Base-by-base conservation (phyloP, 2,888 invertebrate species). In the Diaphora mendica region DNA sequence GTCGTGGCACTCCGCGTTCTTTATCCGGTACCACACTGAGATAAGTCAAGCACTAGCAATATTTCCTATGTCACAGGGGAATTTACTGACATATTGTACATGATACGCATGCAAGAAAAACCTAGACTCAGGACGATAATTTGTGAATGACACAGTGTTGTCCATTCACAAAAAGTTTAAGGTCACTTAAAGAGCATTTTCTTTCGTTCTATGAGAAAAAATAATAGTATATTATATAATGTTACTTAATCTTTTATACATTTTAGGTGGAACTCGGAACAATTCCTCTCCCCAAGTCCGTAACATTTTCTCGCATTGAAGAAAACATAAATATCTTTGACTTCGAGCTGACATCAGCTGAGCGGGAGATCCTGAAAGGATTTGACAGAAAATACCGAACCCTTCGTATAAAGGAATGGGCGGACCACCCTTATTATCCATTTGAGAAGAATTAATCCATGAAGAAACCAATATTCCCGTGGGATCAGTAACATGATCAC, bases 221-320 rank as follows among this genome's bases (percentile, higher is more conserved):
- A 33, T 2, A 35, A 33, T 3, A 33, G 33, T 33, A 33, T 33
- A 39, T 11, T 11, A 11, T 1, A 39, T 39, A 8, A 39, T 39
- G 11, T 39, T 39, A 11, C 39, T 39, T 4, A 39, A 39, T 39
- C 7, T 11, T 23, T 59, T 7, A 35, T 30, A 8, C 42, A 65
- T 83, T 83, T 7, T 85, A 94, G 94, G 75, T 90, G 66, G 92
- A 93, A 26, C 75, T 93, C 3, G 91, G 91, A 7, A 89, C 91
- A 0, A 84, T 91, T 1, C 92, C 93, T 0, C 87, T 94, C 3
- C 94, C 94, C 0, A 94, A 94, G 70, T 92, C 94, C 0, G 59
- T 94, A 13, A 91, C 89, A 2, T 89, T 89, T 70, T 78, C 84
- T 0, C 88, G 93, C 0, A 89, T 94, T 3, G 90, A 91, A 64